Evolutionary conservation across 2,888 invertebrate species (phyloP).

Genomic region (Dromius quadrimaculatus): DNA sequence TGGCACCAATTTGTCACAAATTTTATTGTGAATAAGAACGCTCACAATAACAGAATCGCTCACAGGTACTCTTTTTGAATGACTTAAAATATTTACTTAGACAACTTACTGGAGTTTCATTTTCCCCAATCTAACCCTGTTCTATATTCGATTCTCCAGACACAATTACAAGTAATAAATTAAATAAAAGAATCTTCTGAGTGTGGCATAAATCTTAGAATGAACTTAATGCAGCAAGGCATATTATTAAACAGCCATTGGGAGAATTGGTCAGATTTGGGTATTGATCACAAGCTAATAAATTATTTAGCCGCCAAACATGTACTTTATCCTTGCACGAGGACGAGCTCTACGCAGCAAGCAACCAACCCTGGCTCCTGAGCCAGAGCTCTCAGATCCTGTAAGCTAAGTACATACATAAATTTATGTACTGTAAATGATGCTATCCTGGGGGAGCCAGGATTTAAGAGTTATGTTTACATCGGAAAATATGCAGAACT

Average conservation of each 20-base stretch:
- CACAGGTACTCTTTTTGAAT: too few species aligned
- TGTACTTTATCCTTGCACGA: constrained; percentile 25
- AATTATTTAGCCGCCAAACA: constrained; percentile 44
- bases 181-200: constrained; percentile 45
- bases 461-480: constrained; percentile 27
- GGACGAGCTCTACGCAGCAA: not conserved
- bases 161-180: constrained; percentile 52
- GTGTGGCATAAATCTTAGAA: constrained; percentile 42
- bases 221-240: constrained; percentile 40
- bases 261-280: constrained; percentile 43
- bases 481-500: too few species aligned
- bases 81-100: too few species aligned
- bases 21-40: too few species aligned
- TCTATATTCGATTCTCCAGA: too few species aligned
- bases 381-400: not conserved
- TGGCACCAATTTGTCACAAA: too few species aligned
- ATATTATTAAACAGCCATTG: constrained; percentile 47
- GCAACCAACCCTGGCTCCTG: not conserved
- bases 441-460: constrained; percentile 3
- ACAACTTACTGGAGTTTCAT: too few species aligned
- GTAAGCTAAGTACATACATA: constrained; percentile 29
- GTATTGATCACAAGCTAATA: constrained; percentile 46
- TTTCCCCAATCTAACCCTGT: too few species aligned
- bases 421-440: constrained; percentile 38
- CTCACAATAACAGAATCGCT: too few species aligned